phyloP scores from a whole-genome alignment of 2,113 vertebrate species.

The Diglossa brunneiventris region DNA sequence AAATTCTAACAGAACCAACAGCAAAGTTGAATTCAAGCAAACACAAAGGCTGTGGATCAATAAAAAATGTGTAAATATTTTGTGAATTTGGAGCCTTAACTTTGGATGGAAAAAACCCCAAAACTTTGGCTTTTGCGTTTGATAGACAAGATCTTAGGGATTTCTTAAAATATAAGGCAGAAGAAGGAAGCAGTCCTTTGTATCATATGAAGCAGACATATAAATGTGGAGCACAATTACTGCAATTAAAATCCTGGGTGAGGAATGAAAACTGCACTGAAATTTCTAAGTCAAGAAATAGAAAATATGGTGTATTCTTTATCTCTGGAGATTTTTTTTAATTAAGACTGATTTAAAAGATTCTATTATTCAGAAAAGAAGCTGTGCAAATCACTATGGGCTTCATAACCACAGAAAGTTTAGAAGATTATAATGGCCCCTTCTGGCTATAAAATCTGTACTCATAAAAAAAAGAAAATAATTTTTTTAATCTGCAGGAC shows the following conservation, averaged over 20 bases:
- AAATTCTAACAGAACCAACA: background rate
- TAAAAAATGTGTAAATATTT: background rate
- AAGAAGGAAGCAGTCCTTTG: background rate
- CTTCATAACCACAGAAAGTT: background rate
- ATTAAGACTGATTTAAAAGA: conserved; percentile 30
- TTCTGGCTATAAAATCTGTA: background rate
- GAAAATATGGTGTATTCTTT: background rate
- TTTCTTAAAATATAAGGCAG: background rate
- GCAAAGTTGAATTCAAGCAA: background rate
- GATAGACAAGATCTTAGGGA: background rate
- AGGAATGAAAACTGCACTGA: background rate
- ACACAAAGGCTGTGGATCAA: background rate
- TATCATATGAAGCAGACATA: background rate
- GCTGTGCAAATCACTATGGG: background rate
- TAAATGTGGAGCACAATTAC: background rate
- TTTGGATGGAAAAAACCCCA: background rate
- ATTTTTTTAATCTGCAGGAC: background rate
- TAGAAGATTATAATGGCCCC: background rate
- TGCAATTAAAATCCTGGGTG: background rate
- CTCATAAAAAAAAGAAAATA: background rate
- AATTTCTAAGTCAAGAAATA: background rate
- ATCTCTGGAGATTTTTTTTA: background rate
- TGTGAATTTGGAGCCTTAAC: background rate
- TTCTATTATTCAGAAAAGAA: background rate
- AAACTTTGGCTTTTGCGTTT: background rate